Evolutionary conservation across 1,140 invertebrate genomes (phyloP).

Genomic region (Oncopeltus fasciatus): DNA sequence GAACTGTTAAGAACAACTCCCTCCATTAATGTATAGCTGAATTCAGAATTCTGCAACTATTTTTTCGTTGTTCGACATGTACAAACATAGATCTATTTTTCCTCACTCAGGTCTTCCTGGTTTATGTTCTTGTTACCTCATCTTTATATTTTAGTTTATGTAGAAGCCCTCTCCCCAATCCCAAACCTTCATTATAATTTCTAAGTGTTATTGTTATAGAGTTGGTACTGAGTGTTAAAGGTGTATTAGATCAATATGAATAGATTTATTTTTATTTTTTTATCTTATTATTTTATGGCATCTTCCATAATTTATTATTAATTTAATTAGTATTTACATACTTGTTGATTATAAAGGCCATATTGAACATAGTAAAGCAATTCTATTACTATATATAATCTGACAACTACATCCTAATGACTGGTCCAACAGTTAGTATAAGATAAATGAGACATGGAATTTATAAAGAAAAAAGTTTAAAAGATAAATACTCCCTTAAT

Average conservation of each 20-base stretch:
- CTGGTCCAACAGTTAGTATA: no score
- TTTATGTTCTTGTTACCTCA: slow-evolving; percentile 8
- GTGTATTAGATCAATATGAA: not conserved
- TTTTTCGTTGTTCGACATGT: not conserved
- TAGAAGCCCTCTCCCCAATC: no score
- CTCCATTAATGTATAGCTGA: slow-evolving; percentile 7
- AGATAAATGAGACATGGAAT: no score
- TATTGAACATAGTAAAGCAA: no score
- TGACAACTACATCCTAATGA: no score
- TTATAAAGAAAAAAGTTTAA: no score
- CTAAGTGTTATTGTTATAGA: slow-evolving; percentile 7
- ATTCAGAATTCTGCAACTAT: not conserved
- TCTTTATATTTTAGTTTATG: not conserved
- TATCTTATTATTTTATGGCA: not conserved
- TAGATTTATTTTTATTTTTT: not conserved
- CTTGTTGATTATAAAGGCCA: no score
- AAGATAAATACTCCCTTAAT: no score
- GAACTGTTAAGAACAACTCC: slow-evolving; percentile 10
- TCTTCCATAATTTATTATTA: not conserved
- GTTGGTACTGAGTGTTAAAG: slow-evolving; percentile 8
- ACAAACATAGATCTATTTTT: not conserved
- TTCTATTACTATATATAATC: no score
- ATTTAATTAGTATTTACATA: no score
- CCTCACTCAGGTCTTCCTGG: not conserved
- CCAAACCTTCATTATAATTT: not conserved